Base-by-base conservation (phyloP, 92 coral and sea anemone species). In the Heliopora coerulea region DNA sequence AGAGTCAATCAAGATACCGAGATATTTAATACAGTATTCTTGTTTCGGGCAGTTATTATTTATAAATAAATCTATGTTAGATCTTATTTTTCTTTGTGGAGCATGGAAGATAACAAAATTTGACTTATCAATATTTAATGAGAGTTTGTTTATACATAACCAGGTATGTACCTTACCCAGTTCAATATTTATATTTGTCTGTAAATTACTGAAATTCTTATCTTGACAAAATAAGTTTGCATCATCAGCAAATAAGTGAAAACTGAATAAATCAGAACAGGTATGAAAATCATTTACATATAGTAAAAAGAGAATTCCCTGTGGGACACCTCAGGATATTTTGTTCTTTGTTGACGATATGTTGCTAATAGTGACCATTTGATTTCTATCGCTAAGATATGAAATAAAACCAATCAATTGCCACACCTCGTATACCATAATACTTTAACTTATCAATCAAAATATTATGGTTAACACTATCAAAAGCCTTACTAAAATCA, bases 191-290 rank as follows among this genome's bases (percentile, higher is more conserved):
- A 70, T 17, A 6, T 37, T 37, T 29, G 3, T 5, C 14, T 52
- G 64, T 1, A 70, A 58, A 1, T 26, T 54, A 0, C 11, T 12
- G 20, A 70, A 49, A 8, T 26, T 7, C 23, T 31, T 61, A 63
- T 60, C 20, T 20, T 42, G 32, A 18, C 56, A 28, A 34, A 58
- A 3, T 2, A 59, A 20, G 28, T 59, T 59, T 3, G 81, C 79
- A 58, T 84, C 84, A 64, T 79, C 88, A 46, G 88, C 88, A 79
- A 84, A 84, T 32, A 84, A 44, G 35, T 84, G 84, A 23, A 79
- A 84, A 19, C 79, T 81, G 7, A 79, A 72, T 31, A 46, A 10
- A 49, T 42, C 48, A 56, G 84, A 84, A 12, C 76, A 65, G 24
- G 15, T 58, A 40, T 82, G 31, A 61, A 81, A 41, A 23, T 76